These are phyloP conservation scores for Panagrolaimus sp. DNA, from an alignment of 1,140 invertebrate genomes.

Conservation along the genomic window DNA sequence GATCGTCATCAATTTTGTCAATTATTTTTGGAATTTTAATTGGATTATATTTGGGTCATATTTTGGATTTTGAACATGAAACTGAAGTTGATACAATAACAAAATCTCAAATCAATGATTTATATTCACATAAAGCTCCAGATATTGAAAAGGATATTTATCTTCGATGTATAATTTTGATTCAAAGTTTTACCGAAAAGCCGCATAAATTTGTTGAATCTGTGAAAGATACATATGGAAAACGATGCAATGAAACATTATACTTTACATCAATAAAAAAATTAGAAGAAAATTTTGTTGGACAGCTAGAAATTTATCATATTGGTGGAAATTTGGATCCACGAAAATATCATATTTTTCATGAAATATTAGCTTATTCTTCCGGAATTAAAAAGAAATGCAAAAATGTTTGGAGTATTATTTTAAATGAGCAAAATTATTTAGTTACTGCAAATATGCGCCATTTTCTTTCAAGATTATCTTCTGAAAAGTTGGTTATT, in stretches of 20 bases:
- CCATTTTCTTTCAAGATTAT: constrained; percentile 12
- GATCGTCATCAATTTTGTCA: neutral
- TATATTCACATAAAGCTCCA: neutral
- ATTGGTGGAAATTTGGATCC: neutral
- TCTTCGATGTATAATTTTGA: constrained; percentile 20
- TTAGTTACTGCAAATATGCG: constrained; percentile 26
- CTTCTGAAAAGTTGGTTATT: constrained; percentile 14
- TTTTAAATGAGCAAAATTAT: constrained; percentile 28
- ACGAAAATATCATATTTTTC: constrained; percentile 1
- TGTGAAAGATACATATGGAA: constrained; percentile 18
- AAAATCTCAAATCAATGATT: neutral
- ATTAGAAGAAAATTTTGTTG: constrained; percentile 12
- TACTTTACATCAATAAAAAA: constrained; percentile 19
- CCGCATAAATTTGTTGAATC: constrained; percentile 19
- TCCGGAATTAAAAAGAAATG: neutral
- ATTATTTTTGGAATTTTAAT: constrained; percentile 4
- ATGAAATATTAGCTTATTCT: constrained; percentile 24
- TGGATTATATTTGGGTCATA: neutral
- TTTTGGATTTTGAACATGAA: constrained; percentile 2
- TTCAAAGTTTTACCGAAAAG: constrained; percentile 8
- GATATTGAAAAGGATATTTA: constrained; percentile 12
- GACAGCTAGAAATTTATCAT: constrained; percentile 13
- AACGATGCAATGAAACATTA: constrained; percentile 25
- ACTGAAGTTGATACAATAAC: neutral
- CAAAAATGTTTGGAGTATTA: constrained; percentile 20